Base-by-base conservation (phyloP, 2,113 vertebrate species). In the Silurus glanis region DNA sequence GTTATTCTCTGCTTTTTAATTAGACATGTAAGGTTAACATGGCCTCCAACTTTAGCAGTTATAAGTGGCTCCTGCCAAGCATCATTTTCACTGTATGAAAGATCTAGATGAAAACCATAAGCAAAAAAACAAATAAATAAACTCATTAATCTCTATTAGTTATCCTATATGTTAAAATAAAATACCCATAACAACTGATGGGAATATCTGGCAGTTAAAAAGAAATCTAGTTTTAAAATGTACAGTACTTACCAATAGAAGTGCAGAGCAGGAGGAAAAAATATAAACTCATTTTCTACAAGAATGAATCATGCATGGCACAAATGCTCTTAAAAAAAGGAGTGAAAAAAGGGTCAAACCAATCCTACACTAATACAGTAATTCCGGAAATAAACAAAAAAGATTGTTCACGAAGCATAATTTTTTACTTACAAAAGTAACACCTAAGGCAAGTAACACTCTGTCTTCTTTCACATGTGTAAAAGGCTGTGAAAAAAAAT, bases 31-130 rank as follows among this genome's bases (percentile, higher is more conserved):
- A 88, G 80, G 3, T 47, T 64, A 19, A 88, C 53, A 23, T 17
- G 64, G 66, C 62, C 83, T 85, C 87, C 87, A 58, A 72, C 56
- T 28, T 79, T 45, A 76, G 62, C 58, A 56, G 72, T 82, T 74
- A 17, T 85, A 7, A 85, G 58, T 62, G 45, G 25, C 71, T 85
- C 80, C 28, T 85, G 87, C 67, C 66, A 47, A 28, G 21, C 3
- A 6, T 21, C 66, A 9, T 28, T 76, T 55, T 61, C 10, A n/a
- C 28, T 66, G 3, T 56, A 51, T 16, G 76, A 80, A n/a, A 9
- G 12, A 61, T 51, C 82, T 87, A 9, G 14, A 56, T 7, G 0
- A 87, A 67, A n/a, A 14, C 6, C 28, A 81, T 6, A 9, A 4
- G 5, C 0, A 21, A 49, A 17, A 25, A 28, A 5, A 25, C 1